Evolutionary conservation across 2,113 vertebrate genomes (phyloP).

Genomic region (Lagenorhynchus albirostris): DNA sequence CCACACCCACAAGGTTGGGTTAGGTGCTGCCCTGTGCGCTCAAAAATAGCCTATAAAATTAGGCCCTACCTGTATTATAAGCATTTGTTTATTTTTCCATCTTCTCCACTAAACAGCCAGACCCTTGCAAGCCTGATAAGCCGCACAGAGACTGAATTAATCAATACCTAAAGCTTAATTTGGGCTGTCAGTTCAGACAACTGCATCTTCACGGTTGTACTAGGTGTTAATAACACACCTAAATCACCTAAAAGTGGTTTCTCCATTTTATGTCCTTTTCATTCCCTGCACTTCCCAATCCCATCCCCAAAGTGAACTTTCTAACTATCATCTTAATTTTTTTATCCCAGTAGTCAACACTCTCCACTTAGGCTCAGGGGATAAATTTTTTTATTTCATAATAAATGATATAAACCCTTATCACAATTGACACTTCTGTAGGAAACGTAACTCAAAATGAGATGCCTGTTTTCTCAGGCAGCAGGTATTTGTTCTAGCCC

Average conservation of each 20-base stretch:
- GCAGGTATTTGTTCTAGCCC: not conserved
- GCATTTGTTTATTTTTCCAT: not conserved
- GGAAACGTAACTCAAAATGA: not conserved
- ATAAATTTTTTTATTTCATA: not conserved
- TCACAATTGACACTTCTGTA: not conserved
- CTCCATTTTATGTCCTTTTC: constrained; percentile 13
- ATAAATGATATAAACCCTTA: constrained; percentile 13
- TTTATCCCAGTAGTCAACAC: not conserved
- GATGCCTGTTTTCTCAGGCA: not conserved
- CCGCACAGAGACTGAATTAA: not conserved
- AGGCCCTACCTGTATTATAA: not conserved
- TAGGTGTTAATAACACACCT: not conserved
- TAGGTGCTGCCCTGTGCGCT: not conserved
- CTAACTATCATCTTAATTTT: not conserved
- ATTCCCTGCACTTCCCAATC: not conserved
- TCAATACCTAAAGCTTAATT: not conserved
- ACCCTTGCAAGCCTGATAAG: not conserved
- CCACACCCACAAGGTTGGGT: not conserved
- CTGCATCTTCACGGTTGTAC: not conserved
- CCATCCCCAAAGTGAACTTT: not conserved
- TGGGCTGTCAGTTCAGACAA: not conserved
- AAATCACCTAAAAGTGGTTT: not conserved
- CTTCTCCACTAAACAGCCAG: not conserved
- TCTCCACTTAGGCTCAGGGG: not conserved
- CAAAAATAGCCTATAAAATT: not conserved